Evolutionary conservation across 1,140 invertebrate species (phyloP), one percentile per base, ranked within the genome.

Genomic region (Cryptotermes secundus): DNA sequence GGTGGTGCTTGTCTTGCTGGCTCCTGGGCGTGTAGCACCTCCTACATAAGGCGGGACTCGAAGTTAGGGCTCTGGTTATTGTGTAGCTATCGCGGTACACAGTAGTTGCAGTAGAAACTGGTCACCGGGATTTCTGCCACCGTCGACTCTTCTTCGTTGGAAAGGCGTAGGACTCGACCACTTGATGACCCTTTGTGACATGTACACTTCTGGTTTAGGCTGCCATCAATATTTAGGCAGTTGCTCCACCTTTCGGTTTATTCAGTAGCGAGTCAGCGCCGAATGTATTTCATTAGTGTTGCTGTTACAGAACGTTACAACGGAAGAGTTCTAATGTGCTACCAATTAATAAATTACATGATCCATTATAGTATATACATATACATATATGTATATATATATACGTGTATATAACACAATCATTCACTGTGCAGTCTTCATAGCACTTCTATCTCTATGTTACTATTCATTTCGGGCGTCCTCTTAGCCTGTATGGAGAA

Each of bases 321-420:
- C n/a, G 31, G 14, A 72, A 72, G 2, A 72, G 31, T 26, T 72
- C 26, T 26, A 72, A 22, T 31, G n/a, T 7, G 26, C 59, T 72
- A 72, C 59, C 59, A 72, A 16, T 72, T 72, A n/a, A 72, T 72
- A 72, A 72, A n/a, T 72, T 72, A 72, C 31, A 72, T 31, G 59
- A 26, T 72, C 14, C 31, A 31, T n/a, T 31, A 49, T 19, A 19
- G 22, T 49, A 49, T 19, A 12, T 42, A 42, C 16, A 42, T 42
- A 42, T 42, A 42, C 16, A 42, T 42, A 42, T 38, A n/a, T n/a
- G n/a, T n/a, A n/a, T n/a, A n/a, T 6, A 38, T 4, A 42, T 42
- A 42, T 42, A 59, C 24, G 24, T 59, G 24, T 59, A 24, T n/a
- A n/a, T 19, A 22, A n/a, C 59, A 72, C 59, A 31, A 7, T 72